Evolutionary conservation across 2,113 vertebrate species (phyloP).

Genomic region (Clarias magur): DNA sequence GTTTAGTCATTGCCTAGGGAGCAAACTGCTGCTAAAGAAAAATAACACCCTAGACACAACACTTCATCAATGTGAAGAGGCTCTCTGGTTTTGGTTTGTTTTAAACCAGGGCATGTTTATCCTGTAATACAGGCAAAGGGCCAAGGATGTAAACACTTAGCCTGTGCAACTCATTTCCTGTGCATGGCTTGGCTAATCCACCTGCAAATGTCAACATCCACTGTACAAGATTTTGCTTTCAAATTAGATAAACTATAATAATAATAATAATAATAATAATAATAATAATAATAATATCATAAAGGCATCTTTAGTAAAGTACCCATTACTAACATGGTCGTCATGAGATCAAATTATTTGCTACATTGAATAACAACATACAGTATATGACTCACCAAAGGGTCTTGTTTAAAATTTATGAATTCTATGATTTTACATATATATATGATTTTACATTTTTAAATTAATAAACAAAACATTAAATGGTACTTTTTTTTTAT

Average conservation of each 20-base stretch:
- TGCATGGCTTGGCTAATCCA: background rate
- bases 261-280: too few species aligned
- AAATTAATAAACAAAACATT: background rate
- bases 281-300: too few species aligned
- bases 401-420: background rate
- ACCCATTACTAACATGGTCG: background rate
- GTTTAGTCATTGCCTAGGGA: slow-evolving; percentile 2
- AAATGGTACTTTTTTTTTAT: background rate
- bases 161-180: background rate
- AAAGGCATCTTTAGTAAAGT: slow-evolving; percentile 24
- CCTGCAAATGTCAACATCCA: background rate
- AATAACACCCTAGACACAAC: slow-evolving; percentile 1
- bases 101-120: background rate
- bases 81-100: background rate
- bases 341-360: slow-evolving; percentile 11
- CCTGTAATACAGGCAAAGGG: background rate
- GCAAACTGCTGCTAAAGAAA: slow-evolving; percentile 22
- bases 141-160: background rate
- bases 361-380: background rate
- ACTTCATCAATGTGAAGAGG: slow-evolving; percentile 6
- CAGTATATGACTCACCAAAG: background rate
- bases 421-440: background rate
- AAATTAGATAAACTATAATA: background rate
- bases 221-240: background rate
- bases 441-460: background rate